Evolutionary conservation across 2,113 vertebrate genomes (phyloP), one percentile per base, ranked within the genome.

Genomic region (Dendropsophus ebraccatus): DNA sequence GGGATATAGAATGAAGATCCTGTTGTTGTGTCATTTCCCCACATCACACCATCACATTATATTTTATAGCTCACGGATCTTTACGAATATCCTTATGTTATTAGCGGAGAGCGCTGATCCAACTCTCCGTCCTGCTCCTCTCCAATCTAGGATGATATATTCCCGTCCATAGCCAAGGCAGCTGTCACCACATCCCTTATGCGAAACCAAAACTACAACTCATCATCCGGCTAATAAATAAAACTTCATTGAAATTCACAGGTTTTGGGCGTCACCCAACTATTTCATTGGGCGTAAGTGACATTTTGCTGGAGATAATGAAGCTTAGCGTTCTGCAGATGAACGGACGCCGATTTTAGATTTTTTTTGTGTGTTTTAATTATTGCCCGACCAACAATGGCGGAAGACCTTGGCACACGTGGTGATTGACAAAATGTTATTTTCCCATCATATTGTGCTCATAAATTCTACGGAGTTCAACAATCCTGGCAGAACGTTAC

Each of bases 231-330:
- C 74, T 30, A 41, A 70, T 70, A 70, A 70, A 41, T 35, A 83
- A 83, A 10, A 58, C 35, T 56, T 83, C 30, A 56, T 54, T 58
- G 50, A 73, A 84, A 73, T 47, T 41, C n/a, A 60, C 30, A 41
- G 47, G 17, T 41, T 75, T 69, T 67, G 32, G 47, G 50, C n/a
- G 76, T 85, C 41, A 69, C 25, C 58, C 74, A 69, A 52, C 45
- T 45, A 13, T 83, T 83, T 56, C 70, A 41, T 56, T 13, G 47
- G 74, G 12, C 30, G 41, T 60, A 67, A 85, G 4, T 85, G 84
- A 79, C 84, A 85, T 79, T 85, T 85, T 70, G 32, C 47, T 70
- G 28, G 84, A 79, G 78, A 45, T 70, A 54, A 79, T 79, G 47
- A 85, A 45, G 23, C 75, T 69, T 56, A 54, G 41, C 47, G 72